These are phyloP conservation scores for Saccostrea glomerata DNA, from an alignment of 1,140 invertebrate species.

Conservation along the genomic window DNA sequence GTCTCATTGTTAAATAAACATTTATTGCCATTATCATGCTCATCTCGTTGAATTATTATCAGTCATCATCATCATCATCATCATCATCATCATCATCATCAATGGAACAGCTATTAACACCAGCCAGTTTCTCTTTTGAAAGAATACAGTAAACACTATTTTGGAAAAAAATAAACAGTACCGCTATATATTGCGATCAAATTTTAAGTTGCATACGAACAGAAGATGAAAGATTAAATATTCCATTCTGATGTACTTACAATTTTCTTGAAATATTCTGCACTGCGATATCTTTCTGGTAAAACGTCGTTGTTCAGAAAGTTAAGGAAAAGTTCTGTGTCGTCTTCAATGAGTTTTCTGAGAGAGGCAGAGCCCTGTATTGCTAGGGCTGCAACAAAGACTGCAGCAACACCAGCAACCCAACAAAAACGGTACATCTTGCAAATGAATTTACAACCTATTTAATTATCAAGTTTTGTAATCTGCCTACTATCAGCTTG, in stretches of 20 bases:
- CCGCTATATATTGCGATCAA: no score
- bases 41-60: no score
- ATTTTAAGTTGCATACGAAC: no score
- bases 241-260: background rate
- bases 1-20: no score
- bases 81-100: no score
- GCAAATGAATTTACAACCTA: background rate
- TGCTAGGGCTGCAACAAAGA: conserved; percentile 1
- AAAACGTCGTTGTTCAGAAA: conserved; percentile 4
- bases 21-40: no score
- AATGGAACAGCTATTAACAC: no score
- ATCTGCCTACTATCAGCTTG: background rate
- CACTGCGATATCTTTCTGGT: conserved; percentile 16
- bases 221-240: no score
- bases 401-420: background rate
- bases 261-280: conserved; percentile 35
- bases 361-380: background rate
- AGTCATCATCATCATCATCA: no score
- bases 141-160: no score
- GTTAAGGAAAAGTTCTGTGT: conserved; percentile 24
- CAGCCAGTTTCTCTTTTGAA: no score
- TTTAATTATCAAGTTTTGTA: background rate
- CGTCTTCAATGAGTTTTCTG: conserved; percentile 15
- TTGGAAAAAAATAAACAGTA: no score
- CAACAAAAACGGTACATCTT: background rate